Percentiles rank a stretch among this genome's conserved stretches.
Conservation (phyloP, 2,113 vertebrate genomes). For the Struthidea cinerea region DNA sequence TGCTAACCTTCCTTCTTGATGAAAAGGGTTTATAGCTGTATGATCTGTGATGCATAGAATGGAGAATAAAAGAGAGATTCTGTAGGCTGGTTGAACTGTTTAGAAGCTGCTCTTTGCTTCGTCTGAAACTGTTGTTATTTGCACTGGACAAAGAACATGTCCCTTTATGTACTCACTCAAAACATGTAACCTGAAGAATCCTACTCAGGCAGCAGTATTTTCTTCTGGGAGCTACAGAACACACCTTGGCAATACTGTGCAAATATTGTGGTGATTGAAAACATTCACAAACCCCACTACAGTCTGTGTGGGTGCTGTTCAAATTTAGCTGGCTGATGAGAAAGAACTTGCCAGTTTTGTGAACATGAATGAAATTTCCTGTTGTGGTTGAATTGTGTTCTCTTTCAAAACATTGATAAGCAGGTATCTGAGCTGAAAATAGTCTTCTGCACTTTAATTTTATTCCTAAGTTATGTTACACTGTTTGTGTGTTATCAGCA, state of each 20-base stretch:
- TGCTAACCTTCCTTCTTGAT: not conserved
- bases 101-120: not conserved
- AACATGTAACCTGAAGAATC: slow-evolving; percentile 34
- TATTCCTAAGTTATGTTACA: slow-evolving; percentile 32
- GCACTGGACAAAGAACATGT: not conserved
- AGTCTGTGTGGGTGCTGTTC: not conserved
- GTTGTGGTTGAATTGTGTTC: slow-evolving; percentile 9
- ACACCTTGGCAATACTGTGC: not conserved
- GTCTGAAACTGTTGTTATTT: slow-evolving; percentile 23
- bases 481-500: not conserved
- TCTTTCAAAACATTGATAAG: slow-evolving; percentile 18
- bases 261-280: not conserved
- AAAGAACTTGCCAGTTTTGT: not conserved
- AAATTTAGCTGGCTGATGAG: not conserved
- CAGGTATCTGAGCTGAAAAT: slow-evolving; percentile 12
- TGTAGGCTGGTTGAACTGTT: not conserved
- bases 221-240: slow-evolving; percentile 6
- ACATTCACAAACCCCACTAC: not conserved
- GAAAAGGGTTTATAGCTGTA: not conserved
- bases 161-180: slow-evolving; percentile 29
- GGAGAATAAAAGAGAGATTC: not conserved
- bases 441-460: slow-evolving; percentile 1
- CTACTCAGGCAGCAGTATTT: slow-evolving; percentile 17
- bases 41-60: not conserved
- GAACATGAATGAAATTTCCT: slow-evolving; percentile 10